Base-by-base conservation (phyloP, 2,888 invertebrate species). In the Drosophila nigricruria region DNA sequence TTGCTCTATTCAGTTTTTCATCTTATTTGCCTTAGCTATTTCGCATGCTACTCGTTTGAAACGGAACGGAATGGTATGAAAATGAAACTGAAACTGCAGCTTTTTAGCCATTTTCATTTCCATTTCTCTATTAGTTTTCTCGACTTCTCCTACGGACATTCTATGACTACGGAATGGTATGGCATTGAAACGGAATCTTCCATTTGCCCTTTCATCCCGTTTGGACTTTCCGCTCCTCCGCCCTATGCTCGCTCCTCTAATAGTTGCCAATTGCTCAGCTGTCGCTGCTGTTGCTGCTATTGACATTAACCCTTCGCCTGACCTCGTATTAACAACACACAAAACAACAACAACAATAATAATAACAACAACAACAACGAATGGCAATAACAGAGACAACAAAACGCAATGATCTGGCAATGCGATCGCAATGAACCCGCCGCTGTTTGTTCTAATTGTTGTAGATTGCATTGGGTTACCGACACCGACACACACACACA, bases 361-460 rank as follows among this genome's bases (percentile, higher is more conserved):
- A 32, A n/a, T 14, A 9, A 3, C 45, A 49, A 60, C 53, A 52
- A 32, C 43, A 16, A 47, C 30, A 58, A 23, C 25, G 23, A 58
- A 49, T 52, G 30, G 49, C 65, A 69, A 50, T 18, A 61, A 67
- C 32, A 68, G 50, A 40, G 27, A 64, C 56, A 58, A 53, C 59
- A 58, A 49, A 67, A 58, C 56, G 50, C 62, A 62, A 62, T 66
- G 78, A 77, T 66, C 74, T 64, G 34, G 36, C 60, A 54, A 52
- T 43, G 49, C 59, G 78, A 83, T 87, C 84, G 70, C 88, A 82
- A 70, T 82, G 88, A 82, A 84, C 88, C 59, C 45, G 70, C 63
- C 62, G 69, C 58, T 80, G 77, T 82, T 87, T 77, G 74, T 83
- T 83, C 83, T 83, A 88, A 88, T 85, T 88, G 88, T 75, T 77